Evolutionary conservation across 23 tunicate genomes (phyloP), one percentile per base, ranked within the genome.

Genomic region (Styela clava): DNA sequence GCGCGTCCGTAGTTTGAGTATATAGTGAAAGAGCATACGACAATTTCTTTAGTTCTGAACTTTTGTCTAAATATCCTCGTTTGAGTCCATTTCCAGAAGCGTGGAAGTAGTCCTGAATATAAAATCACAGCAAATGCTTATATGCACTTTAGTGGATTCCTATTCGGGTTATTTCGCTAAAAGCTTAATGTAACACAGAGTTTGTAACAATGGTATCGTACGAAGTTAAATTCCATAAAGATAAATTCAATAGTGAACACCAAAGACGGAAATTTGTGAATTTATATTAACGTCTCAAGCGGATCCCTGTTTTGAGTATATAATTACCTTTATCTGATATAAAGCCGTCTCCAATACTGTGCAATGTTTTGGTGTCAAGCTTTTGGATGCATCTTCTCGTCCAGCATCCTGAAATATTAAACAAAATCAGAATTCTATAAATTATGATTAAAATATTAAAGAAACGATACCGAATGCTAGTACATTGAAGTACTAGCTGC

Each of bases 1-100:
- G 78, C 16, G 95, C 64, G 74, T 95, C 99, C 52, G 99, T 95
- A 20, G 99, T 86, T 77, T 90, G 99, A 26, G 99, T 95, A 74
- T 95, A 95, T 25, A 95, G 83, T 0, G 96, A 90, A 21, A 95
- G 64, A 1, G 99, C 96, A 84, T 86, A 86, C 69, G 74, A 84
- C 73, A 95, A 78, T 19, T 96, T 79, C 30, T 90, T 83, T 37
- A 95, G 36, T 52, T 90, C 99, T 29, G 84, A 85, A 30, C 83
- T 83, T 69, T 95, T 95, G 16, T 86, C 89, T 81, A 95, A 44
- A 73, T 79, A 87, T 44, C 29, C 68, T 34, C 79, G 83, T 64
- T 69, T 82, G 63, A 95, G 79, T 25, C 99, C 99, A 62, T 78
- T 86, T 32, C 96, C 96, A 33, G 88, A 91, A 29, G 89, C 95